Evolutionary conservation across 2,113 vertebrate genomes (phyloP).

Genomic region (Coryphaenoides rupestris): DNA sequence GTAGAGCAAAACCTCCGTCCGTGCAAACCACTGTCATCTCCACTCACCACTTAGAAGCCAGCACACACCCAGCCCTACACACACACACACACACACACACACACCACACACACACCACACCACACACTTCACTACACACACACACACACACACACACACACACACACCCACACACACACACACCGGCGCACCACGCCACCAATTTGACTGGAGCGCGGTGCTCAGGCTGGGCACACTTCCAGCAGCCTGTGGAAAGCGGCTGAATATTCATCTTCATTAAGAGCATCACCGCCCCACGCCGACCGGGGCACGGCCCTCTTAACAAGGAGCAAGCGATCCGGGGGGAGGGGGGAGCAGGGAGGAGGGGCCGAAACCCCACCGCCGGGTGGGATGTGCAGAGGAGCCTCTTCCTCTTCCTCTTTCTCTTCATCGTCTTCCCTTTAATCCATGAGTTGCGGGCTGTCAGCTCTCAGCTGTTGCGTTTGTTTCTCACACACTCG

Average conservation of each 20-base stretch:
- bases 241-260: constrained; percentile 70
- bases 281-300: constrained; percentile 63
- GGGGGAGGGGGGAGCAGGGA: constrained; percentile 32
- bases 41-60: no score
- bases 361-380: constrained; percentile 14
- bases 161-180: not conserved
- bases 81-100: constrained; percentile 9
- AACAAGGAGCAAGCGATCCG: constrained; percentile 63
- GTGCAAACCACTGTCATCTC: no score
- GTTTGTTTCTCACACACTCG: no score
- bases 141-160: constrained; percentile 4
- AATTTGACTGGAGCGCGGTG: constrained; percentile 68
- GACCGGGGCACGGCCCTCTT: constrained; percentile 59
- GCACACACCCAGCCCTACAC: no score
- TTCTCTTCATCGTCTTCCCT: no score
- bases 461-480: no score
- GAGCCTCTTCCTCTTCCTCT: not conserved
- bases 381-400: constrained; percentile 33
- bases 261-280: constrained; percentile 83
- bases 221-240: constrained; percentile 66
- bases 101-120: not conserved
- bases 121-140: constrained; percentile 21
- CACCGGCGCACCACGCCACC: constrained; percentile 54
- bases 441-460: no score
- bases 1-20: no score